These are phyloP conservation scores for Trematomus loennbergii DNA, from an alignment of 2,113 vertebrate genomes.

Conservation along the genomic window DNA sequence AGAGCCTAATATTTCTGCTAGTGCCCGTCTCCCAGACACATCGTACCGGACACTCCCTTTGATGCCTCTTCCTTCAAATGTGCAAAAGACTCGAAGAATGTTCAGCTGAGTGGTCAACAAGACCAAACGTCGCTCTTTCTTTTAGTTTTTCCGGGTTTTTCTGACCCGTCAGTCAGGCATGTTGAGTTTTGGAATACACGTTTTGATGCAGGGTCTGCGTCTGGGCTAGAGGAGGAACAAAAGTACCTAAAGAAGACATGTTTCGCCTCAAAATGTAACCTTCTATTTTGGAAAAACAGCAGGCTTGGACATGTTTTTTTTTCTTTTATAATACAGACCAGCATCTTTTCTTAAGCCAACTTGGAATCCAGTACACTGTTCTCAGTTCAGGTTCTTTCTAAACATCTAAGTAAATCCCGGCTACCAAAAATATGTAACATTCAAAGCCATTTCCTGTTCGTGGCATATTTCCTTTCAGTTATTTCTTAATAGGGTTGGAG, in stretches of 20 bases:
- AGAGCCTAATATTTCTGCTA: neutral
- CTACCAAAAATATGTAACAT: slow-evolving; percentile 45
- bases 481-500: slow-evolving; percentile 36
- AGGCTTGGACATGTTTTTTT: slow-evolving; percentile 18
- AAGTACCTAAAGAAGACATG: neutral
- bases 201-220: neutral
- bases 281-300: slow-evolving; percentile 23
- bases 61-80: slow-evolving; percentile 9
- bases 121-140: neutral
- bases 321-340: slow-evolving; percentile 18
- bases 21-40: neutral
- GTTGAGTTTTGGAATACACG: neutral
- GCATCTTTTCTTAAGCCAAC: neutral
- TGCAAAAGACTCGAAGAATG: slow-evolving; percentile 44
- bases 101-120: slow-evolving; percentile 4
- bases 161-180: neutral
- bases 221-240: slow-evolving; percentile 3
- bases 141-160: slow-evolving; percentile 3
- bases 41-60: neutral
- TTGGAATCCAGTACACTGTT: slow-evolving; percentile 14
- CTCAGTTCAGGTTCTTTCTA: slow-evolving; percentile 1
- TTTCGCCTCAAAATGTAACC: slow-evolving; percentile 10
- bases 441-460: slow-evolving; percentile 6
- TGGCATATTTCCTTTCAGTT: slow-evolving; percentile 43
- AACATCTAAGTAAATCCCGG: slow-evolving; percentile 30